phyloP scores from a whole-genome alignment of 2,113 vertebrate species.

The Coptodon rendalli region DNA sequence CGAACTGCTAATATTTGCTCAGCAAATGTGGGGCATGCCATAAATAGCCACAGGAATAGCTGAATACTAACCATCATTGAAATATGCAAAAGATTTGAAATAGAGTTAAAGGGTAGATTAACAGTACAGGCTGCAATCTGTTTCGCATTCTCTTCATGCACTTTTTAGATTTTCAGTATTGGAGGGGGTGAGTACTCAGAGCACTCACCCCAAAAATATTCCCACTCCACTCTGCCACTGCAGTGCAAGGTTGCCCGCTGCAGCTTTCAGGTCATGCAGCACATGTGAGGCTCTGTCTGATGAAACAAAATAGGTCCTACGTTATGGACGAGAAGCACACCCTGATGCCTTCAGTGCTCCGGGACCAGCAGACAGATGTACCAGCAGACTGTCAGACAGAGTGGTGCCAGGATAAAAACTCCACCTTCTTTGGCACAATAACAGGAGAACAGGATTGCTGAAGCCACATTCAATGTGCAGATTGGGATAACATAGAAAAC shows the following conservation, averaged over 20 bases:
- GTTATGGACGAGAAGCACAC: background rate
- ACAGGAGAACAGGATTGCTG: slow-evolving; percentile 10
- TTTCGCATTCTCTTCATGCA: background rate
- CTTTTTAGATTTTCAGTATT: background rate
- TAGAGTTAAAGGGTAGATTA: background rate
- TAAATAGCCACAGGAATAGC: background rate
- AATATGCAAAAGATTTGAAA: background rate
- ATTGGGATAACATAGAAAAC: background rate
- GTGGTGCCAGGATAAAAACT: slow-evolving; percentile 27
- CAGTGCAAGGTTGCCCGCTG: background rate
- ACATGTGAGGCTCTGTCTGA: background rate
- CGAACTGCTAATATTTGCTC: background rate
- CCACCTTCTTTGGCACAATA: slow-evolving; percentile 6
- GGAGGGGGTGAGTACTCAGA: background rate
- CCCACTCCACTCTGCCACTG: background rate
- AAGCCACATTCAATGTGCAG: background rate
- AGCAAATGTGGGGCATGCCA: background rate
- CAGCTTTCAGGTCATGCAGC: background rate
- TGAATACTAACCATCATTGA: background rate
- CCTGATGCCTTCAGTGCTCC: background rate
- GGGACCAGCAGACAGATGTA: slow-evolving; percentile 28
- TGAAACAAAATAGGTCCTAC: slow-evolving; percentile 2
- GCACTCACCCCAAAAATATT: background rate
- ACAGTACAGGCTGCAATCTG: background rate
- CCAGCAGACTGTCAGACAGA: slow-evolving; percentile 39